A percentile compares a stretch with the other conserved stretches of the same genome.
phyloP scores from a whole-genome alignment of 2,888 invertebrate species.

The Apodemia duryi region DNA sequence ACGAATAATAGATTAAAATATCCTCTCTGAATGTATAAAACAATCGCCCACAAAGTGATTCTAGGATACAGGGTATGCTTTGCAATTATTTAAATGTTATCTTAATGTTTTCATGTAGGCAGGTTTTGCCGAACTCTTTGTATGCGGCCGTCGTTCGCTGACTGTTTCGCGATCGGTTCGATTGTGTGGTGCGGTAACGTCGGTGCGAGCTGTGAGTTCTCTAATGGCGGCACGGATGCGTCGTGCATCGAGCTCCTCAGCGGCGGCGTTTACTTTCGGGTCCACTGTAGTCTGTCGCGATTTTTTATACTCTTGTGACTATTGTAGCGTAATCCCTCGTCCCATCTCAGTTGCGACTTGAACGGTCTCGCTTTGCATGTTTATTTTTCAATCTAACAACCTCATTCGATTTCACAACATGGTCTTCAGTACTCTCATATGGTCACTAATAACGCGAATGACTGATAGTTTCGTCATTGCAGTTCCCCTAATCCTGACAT shows the following conservation, averaged over 20 bases:
- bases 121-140: constrained; percentile 58
- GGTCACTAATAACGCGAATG: constrained; percentile 21
- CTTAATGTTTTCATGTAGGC: constrained; percentile 78
- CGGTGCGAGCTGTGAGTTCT: constrained; percentile 21
- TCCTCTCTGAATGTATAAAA: constrained; percentile 75
- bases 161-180: constrained; percentile 25
- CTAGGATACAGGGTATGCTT: constrained; percentile 97
- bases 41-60: constrained; percentile 85
- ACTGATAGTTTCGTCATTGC: neutral
- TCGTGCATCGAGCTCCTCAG: constrained; percentile 44
- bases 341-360: constrained; percentile 49
- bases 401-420: constrained; percentile 20
- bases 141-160: constrained; percentile 41
- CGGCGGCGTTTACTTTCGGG: constrained; percentile 56
- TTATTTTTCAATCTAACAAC: constrained; percentile 38
- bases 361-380: constrained; percentile 47
- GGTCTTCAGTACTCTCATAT: constrained; percentile 18
- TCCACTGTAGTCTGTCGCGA: constrained; percentile 72
- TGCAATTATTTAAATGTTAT: constrained; percentile 90
- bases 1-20: constrained; percentile 66
- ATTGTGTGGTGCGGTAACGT: constrained; percentile 8
- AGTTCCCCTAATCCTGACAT: neutral
- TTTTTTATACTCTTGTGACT: constrained; percentile 72
- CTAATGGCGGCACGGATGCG: constrained; percentile 27
- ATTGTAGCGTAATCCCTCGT: constrained; percentile 54